These are phyloP conservation scores for Aegithalos caudatus DNA, from an alignment of 2,113 vertebrate species.

Conservation along the genomic window DNA sequence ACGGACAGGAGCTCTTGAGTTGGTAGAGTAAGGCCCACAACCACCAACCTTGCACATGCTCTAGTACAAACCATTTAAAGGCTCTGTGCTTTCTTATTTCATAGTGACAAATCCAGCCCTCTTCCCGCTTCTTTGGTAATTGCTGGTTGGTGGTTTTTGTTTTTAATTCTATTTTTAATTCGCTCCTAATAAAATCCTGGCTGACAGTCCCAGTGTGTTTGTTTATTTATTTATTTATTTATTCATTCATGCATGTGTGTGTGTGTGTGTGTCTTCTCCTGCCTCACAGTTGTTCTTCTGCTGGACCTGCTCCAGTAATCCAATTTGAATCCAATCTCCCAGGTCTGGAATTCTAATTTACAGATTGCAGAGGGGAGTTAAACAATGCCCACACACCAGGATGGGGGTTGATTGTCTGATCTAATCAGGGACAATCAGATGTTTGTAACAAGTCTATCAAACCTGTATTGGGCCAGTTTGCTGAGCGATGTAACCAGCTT, in stretches of 20 bases:
- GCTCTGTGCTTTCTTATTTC: constrained; percentile 35
- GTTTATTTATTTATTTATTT: constrained; percentile 1
- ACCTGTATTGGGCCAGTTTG: constrained; percentile 34
- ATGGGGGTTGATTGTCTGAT: constrained; percentile 62
- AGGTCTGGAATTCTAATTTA: constrained; percentile 72
- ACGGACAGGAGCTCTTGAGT: not conserved
- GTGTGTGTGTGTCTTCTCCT: not conserved
- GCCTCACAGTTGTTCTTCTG: constrained; percentile 6
- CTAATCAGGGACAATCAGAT: constrained; percentile 66
- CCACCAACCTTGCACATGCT: accelerated
- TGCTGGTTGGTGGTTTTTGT: constrained; percentile 59
- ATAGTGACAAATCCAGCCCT: constrained; percentile 34
- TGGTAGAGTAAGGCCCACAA: not conserved
- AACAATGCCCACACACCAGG: constrained; percentile 24
- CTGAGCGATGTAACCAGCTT: not conserved
- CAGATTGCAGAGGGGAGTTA: constrained; percentile 51
- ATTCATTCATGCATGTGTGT: not conserved
- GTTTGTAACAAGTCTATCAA: constrained; percentile 63
- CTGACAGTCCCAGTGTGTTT: constrained; percentile 9
- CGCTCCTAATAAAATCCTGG: constrained; percentile 53
- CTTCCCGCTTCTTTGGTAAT: constrained; percentile 3
- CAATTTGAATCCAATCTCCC: constrained; percentile 72
- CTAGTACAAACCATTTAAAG: not conserved
- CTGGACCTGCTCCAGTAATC: constrained; percentile 72
- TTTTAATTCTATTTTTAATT: constrained; percentile 71